Percentiles rank a stretch among this genome's conserved stretches.
phyloP scores from a whole-genome alignment of 2,113 vertebrate species.

The Tachycineta bicolor region DNA sequence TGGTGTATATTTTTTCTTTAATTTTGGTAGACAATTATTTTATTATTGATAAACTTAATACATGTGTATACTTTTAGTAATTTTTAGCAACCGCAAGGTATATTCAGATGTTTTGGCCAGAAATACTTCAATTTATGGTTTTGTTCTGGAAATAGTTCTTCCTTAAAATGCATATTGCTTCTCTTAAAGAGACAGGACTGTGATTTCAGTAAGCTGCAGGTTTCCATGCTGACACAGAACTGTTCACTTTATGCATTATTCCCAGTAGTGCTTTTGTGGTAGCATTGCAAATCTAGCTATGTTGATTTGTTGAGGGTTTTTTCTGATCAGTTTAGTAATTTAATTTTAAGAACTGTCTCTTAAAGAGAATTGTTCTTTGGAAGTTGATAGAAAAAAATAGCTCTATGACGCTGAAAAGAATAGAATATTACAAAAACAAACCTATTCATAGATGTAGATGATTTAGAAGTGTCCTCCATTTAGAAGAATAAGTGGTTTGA shows the following conservation, averaged over 20 bases:
- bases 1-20: not conserved
- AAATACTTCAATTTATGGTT: not conserved
- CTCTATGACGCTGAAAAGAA: not conserved
- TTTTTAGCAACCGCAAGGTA: not conserved
- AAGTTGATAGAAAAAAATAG: not conserved
- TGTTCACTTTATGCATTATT: not conserved
- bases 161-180: not conserved
- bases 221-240: not conserved
- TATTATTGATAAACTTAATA: not conserved
- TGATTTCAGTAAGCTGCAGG: not conserved
- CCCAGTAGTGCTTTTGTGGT: not conserved
- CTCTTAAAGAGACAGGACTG: not conserved
- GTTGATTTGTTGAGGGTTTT: not conserved
- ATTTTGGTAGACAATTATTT: not conserved
- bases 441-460: not conserved
- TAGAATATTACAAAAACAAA: not conserved
- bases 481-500: not conserved
- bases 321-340: not conserved
- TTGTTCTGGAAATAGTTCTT: not conserved
- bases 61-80: fast-evolving
- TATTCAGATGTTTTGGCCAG: not conserved
- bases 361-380: not conserved
- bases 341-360: not conserved
- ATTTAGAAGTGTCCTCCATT: not conserved
- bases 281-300: not conserved